Base-by-base conservation (phyloP, 2,797 vertebrate species). In the Cetoscarus ocellatus region DNA sequence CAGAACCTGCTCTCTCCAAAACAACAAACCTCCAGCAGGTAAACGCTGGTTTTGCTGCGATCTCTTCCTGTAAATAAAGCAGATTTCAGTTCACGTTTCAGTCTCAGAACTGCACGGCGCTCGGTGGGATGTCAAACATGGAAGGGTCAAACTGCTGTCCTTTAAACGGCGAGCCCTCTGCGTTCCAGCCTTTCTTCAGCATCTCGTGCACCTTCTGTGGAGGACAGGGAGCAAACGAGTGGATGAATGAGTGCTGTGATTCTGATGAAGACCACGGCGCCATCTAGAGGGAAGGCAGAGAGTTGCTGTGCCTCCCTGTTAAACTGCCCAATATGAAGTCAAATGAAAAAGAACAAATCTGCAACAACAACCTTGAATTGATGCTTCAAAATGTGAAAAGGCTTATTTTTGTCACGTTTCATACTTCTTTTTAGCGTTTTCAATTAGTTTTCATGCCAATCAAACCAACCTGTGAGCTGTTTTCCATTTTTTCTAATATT, bases 141-240 rank as follows among this genome's bases (percentile, higher is more conserved):
- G 97, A 92, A 0, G 98, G 98, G 90, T 99, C 98, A 44, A 99
- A 99, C 80, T 94, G 91, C 91, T 99, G 98, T 65, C 98, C 98
- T 11, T 83, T 96, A 92, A 99, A 99, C 0, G 98, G 98, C 0
- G 98, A 99, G 8, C 98, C 98, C 48, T 99, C 97, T 0, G 96
- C 97, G 42, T 99, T 96, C 98, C 98, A 99, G 87, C 98, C 98
- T 83, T 98, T 99, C 95, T 97, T 98, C 91, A 99, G 94, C 97
- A 99, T 99, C 43, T 99, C 96, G 0, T 99, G 98, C 67, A 99
- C 98, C 90, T 98, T 99, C 98, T 99, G 94, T 19, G 63, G 64
- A 8, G 11, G 19, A 51, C 10, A 51, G 12, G 11, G 18, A 34
- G 50, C 10, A 50, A 11, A 50, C 1, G 5, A 1, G 47, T 49